A percentile compares a stretch with the other conserved stretches of the same genome.
Conservation (phyloP, 2,888 invertebrate genomes). For the Chirona hameri region DNA sequence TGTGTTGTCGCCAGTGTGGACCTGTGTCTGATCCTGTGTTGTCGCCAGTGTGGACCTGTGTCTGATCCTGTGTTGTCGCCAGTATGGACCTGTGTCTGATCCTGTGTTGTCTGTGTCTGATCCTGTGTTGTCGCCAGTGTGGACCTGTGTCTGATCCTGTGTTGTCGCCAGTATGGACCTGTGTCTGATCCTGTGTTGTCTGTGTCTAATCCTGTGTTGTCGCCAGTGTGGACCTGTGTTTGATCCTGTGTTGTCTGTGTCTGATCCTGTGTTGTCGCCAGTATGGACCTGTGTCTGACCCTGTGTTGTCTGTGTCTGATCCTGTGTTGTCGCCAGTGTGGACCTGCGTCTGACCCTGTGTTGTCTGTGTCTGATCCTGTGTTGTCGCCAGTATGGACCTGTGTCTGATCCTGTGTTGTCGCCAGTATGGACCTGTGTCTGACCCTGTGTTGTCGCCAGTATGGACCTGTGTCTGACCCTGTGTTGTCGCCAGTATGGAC, state of each 20-base stretch:
- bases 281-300: constrained; percentile 61
- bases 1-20: constrained; percentile 55
- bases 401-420: constrained; percentile 42
- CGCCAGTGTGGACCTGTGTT: not conserved
- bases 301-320: too few relatives aligned
- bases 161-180: too few relatives aligned
- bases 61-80: too few relatives aligned
- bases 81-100: too few relatives aligned
- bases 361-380: constrained; percentile 25
- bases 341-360: too few relatives aligned
- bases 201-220: too few relatives aligned
- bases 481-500: constrained; percentile 55
- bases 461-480: constrained; percentile 23
- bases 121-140: constrained; percentile 52
- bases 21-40: constrained; percentile 50
- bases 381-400: constrained; percentile 60
- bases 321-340: not conserved
- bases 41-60: too few relatives aligned
- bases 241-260: too few relatives aligned
- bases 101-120: not conserved
- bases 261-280: constrained; percentile 31
- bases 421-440: too few relatives aligned
- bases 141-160: too few relatives aligned
- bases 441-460: too few relatives aligned
- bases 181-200: too few relatives aligned